Base-by-base conservation (phyloP, 2,797 vertebrate genomes). In the Syngnathus rostellatus region DNA sequence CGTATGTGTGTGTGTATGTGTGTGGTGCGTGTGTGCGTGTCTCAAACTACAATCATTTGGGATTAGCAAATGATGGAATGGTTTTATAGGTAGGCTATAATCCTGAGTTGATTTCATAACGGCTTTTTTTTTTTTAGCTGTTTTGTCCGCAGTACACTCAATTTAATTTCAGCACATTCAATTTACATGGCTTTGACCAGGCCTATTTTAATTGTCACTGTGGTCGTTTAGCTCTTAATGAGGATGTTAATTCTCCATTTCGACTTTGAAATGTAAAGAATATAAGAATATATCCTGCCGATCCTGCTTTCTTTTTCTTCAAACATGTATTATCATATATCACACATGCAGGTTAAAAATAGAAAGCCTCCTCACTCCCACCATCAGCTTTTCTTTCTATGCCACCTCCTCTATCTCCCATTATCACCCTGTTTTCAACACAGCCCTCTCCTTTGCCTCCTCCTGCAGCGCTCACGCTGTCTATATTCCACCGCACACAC, bases 341-440 rank as follows among this genome's bases (percentile, higher is more conserved):
- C 85, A 81, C 88, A 86, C 85, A 81, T 81, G 59, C 64, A 43
- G 66, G 74, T 83, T 89, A 87, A 85, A 89, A 88, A 89, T 86
- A 89, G 87, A 76, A 79, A 64, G 74, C 69, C 74, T 86, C 81
- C 78, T 77, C 86, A 81, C 82, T 86, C 74, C 72, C 72, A 77
- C 76, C 85, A 80, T 75, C 85, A 76, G 71, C 78, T 73, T 70
- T 79, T 76, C 84, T 74, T 40, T 70, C 72, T 67, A 63, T 54
- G 46, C 77, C 68, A 54, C 74, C 77, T 72, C 66, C 64, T 70
- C 72, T 77, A 73, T 66, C 72, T 78, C 68, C 74, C 70, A 76
- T 84, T 86, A 81, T 87, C 80, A 78, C 77, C 76, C 68, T 54
- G 70, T 78, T 80, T 75, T 83, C 81, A 75, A 77, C 83, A 77